These are phyloP conservation scores for Morbakka virulenta DNA, from an alignment of 30 jellyfish, hydroid and myxozoan species.

Conservation along the genomic window DNA sequence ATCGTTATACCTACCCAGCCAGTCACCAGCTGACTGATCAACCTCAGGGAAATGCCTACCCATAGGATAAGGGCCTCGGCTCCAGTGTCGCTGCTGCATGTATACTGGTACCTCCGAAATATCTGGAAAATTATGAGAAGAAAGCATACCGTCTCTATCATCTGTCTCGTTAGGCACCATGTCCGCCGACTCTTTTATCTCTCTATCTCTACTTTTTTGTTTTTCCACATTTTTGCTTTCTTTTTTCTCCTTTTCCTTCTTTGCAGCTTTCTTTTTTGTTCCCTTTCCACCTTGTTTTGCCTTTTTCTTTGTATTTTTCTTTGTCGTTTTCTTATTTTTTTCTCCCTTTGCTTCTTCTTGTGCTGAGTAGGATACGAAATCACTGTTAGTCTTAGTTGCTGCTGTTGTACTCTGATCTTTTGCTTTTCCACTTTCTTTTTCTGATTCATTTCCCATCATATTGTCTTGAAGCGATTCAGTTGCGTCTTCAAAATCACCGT, in stretches of 20 bases:
- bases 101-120: too few species aligned
- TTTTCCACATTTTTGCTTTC: slow-evolving; percentile 9
- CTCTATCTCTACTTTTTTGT: background rate
- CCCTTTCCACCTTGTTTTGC: slow-evolving; percentile 13
- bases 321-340: background rate
- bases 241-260: slow-evolving; percentile 19
- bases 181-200: background rate
- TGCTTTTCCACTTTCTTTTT: slow-evolving; percentile 30
- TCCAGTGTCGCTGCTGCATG: background rate
- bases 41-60: background rate
- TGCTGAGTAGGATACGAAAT: too few species aligned
- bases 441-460: slow-evolving; percentile 42
- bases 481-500: slow-evolving; percentile 96
- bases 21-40: too few species aligned
- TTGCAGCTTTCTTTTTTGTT: slow-evolving; percentile 31
- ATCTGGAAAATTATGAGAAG: background rate
- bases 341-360: slow-evolving; percentile 1
- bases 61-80: background rate
- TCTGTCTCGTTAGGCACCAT: background rate
- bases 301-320: slow-evolving; percentile 4
- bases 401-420: slow-evolving; percentile 2
- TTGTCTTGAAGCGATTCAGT: slow-evolving; percentile 92
- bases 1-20: background rate
- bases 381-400: background rate
- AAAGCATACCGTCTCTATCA: background rate